These are phyloP conservation scores for Cheilosia vernalis DNA, from an alignment of 2,888 invertebrate species.

Conservation along the genomic window DNA sequence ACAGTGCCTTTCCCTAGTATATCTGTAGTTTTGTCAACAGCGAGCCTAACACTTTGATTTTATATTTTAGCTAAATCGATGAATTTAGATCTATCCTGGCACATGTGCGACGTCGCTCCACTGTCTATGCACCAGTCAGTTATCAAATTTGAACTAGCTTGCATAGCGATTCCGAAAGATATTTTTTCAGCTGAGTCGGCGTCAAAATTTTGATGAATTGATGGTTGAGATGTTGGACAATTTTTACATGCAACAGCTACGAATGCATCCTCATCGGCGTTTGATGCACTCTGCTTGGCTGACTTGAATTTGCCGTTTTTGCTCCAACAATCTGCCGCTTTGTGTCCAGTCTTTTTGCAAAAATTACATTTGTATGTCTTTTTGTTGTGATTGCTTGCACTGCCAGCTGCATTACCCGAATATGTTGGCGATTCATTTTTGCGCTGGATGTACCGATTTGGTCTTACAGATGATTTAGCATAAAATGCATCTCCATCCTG, in stretches of 20 bases:
- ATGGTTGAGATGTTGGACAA: neutral
- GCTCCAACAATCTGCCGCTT: neutral
- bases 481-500: slow-evolving; percentile 26
- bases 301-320: neutral
- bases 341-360: slow-evolving; percentile 7
- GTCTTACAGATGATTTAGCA: slow-evolving; percentile 2
- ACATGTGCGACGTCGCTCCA: slow-evolving; percentile 36
- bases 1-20: too few species aligned
- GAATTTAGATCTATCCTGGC: slow-evolving; percentile 22
- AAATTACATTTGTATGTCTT: slow-evolving; percentile 13
- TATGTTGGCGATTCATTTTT: neutral
- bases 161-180: slow-evolving; percentile 11
- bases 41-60: too few species aligned
- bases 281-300: neutral
- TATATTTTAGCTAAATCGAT: too few species aligned
- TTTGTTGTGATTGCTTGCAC: neutral
- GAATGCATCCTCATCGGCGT: slow-evolving; percentile 1
- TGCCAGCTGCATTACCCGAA: too few species aligned
- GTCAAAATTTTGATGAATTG: neutral
- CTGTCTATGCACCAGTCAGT: slow-evolving; percentile 3
- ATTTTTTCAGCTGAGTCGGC: neutral
- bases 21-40: too few species aligned
- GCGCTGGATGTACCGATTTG: slow-evolving; percentile 5
- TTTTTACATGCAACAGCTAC: neutral
- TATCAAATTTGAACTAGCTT: neutral